Percentiles rank a stretch among this genome's conserved stretches.
These are phyloP conservation scores for Oithona nana DNA, from an alignment of 2,888 invertebrate genomes.

Conservation along the genomic window DNA sequence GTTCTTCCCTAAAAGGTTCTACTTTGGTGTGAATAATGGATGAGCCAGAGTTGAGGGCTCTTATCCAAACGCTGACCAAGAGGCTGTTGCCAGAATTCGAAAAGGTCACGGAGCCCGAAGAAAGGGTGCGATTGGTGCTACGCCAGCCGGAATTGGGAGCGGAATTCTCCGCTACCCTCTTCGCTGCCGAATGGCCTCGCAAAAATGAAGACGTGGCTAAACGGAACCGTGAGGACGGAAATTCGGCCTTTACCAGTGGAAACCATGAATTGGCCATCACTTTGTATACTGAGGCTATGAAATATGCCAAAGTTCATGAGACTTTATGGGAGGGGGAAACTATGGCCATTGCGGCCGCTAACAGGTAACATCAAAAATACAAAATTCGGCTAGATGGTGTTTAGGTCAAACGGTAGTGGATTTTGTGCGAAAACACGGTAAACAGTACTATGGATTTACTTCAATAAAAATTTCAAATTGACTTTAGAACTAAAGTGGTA, in stretches of 20 bases:
- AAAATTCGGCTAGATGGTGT: too few species aligned
- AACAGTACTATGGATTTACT: too few species aligned
- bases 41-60: neutral
- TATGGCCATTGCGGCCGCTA: constrained; percentile 6
- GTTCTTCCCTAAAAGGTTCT: too few species aligned
- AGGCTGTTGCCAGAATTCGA: constrained; percentile 6
- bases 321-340: constrained; percentile 6
- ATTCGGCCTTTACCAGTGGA: constrained; percentile 8
- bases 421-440: too few species aligned
- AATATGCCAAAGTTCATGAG: constrained; percentile 1
- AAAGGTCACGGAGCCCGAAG: neutral
- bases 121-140: neutral
- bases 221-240: constrained; percentile 15
- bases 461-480: too few species aligned
- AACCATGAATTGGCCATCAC: constrained; percentile 12
- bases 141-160: neutral
- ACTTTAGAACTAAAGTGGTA: too few species aligned
- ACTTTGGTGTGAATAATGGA: too few species aligned
- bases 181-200: neutral
- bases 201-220: constrained; percentile 6
- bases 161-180: neutral
- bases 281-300: constrained; percentile 17
- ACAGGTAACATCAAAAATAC: neutral
- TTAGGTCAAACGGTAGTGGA: too few species aligned
- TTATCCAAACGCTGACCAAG: constrained; percentile 4